phyloP scores from a whole-genome alignment of 2,888 invertebrate species.

The Leptinotarsa peninsularis region DNA sequence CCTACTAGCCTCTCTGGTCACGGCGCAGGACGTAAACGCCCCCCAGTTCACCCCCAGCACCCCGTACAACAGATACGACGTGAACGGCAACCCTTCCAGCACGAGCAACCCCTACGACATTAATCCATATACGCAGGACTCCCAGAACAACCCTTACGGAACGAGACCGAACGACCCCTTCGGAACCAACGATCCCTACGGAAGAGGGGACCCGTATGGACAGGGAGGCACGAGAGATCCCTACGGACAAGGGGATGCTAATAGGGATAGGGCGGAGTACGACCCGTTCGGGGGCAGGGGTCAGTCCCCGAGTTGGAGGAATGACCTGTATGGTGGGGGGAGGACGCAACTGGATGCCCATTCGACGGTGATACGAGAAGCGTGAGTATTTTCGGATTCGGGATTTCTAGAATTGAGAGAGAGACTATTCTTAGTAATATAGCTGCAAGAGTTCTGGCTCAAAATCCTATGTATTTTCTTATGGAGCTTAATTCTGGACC shows the following conservation, averaged over 20 bases:
- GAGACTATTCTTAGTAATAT: too few relatives aligned
- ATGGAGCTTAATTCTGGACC: too few relatives aligned
- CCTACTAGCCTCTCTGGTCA: conserved; percentile 49
- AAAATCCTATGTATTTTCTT: too few relatives aligned
- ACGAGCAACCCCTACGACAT: conserved; percentile 45
- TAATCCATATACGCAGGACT: conserved; percentile 44
- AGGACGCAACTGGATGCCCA: conserved; percentile 43
- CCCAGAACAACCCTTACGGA: conserved; percentile 17
- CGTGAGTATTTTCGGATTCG: conserved; percentile 53
- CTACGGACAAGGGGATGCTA: conserved; percentile 33
- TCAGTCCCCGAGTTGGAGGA: conserved; percentile 46
- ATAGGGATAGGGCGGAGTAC: conserved; percentile 35
- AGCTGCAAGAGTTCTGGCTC: too few relatives aligned
- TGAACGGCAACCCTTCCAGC: conserved; percentile 48
- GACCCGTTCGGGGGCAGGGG: conserved; percentile 38
- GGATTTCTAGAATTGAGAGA: too few relatives aligned
- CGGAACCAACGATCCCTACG: neutral
- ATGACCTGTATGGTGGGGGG: conserved; percentile 39
- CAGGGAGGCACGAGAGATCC: conserved; percentile 28
- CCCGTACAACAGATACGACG: conserved; percentile 46
- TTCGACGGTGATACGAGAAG: conserved; percentile 59
- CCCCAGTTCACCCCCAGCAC: conserved; percentile 38
- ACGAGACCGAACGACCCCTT: neutral
- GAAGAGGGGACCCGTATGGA: conserved; percentile 32
- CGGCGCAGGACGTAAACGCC: conserved; percentile 53